Conservation (phyloP, 2,888 invertebrate species). For the Latrodectus hesperus region DNA sequence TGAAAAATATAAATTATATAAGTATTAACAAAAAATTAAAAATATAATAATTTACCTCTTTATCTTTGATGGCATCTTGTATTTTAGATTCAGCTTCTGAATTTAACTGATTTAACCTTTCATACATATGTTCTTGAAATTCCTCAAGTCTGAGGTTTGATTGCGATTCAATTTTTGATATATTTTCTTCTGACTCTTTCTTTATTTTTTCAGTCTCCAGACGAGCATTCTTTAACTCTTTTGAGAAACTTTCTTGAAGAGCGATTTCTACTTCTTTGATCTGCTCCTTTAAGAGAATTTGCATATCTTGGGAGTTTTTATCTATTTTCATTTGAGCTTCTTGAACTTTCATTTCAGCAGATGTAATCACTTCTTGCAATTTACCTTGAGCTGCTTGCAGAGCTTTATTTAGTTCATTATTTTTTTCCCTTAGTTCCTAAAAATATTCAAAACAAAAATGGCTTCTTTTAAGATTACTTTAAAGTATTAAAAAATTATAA, state of each 20-base stretch:
- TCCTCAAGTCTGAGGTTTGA: constrained; percentile 59
- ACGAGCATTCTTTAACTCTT: constrained; percentile 35
- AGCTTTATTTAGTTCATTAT: constrained; percentile 24
- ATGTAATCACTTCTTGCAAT: constrained; percentile 80
- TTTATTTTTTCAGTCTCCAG: constrained; percentile 41
- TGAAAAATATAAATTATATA: too few relatives aligned
- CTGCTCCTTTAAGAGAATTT: constrained; percentile 49
- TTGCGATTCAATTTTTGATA: constrained; percentile 41
- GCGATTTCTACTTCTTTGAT: constrained; percentile 56
- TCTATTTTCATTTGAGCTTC: constrained; percentile 71
- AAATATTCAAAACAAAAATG: constrained; percentile 8
- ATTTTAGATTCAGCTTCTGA: constrained; percentile 54
- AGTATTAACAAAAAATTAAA: not conserved
- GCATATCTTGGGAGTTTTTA: constrained; percentile 48
- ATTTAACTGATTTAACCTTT: constrained; percentile 44
- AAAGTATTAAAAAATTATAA: not conserved
- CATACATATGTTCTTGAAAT: constrained; percentile 66
- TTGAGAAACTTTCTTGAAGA: constrained; percentile 38
- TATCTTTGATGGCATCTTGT: constrained; percentile 49
- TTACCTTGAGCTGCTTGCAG: constrained; percentile 32
- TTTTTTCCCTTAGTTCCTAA: constrained; percentile 48
- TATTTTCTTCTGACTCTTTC: constrained; percentile 57
- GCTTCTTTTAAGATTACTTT: not conserved
- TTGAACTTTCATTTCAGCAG: constrained; percentile 76
- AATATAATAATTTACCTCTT: constrained; percentile 46